Evolutionary conservation across 30 jellyfish, hydroid and myxozoan genomes (phyloP).

Genomic region (Aurelia aurita complex sp. Pacific): DNA sequence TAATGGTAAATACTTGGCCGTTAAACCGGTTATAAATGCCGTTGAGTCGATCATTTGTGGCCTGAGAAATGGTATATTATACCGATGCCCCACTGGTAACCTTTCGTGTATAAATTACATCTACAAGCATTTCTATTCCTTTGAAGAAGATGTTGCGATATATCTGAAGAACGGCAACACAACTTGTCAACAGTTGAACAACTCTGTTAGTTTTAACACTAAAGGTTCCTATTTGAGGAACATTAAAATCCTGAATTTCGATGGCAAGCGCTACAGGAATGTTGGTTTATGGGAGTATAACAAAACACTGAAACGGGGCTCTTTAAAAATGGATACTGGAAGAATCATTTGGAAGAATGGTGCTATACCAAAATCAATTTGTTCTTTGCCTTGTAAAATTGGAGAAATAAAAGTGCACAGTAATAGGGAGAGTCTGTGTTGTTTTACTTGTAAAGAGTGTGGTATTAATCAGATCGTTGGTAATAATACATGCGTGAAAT

Average conservation of each 20-base stretch:
- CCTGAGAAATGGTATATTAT: constrained; percentile 18
- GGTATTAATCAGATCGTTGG: constrained; percentile 11
- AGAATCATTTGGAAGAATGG: constrained; percentile 28
- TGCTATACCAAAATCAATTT: constrained; percentile 36
- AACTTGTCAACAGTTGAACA: constrained; percentile 12
- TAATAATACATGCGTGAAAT: constrained; percentile 63
- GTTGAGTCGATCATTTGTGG: constrained; percentile 67
- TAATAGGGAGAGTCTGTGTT: constrained; percentile 25
- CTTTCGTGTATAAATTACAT: not conserved
- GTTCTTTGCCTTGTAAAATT: constrained; percentile 71
- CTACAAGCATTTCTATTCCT: not conserved
- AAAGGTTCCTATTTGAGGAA: constrained; percentile 27
- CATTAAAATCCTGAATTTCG: constrained; percentile 2
- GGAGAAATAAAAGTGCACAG: constrained; percentile 27
- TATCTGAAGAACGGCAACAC: constrained; percentile 17
- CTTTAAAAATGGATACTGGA: not conserved
- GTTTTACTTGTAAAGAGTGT: constrained; percentile 84
- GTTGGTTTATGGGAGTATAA: constrained; percentile 36
- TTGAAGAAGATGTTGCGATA: constrained; percentile 24
- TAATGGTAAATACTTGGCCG: constrained; percentile 20
- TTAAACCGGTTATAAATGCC: constrained; percentile 66
- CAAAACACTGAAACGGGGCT: not conserved
- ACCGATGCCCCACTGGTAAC: constrained; percentile 27
- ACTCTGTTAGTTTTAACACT: constrained; percentile 20
- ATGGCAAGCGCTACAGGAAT: constrained; percentile 25